These are phyloP conservation scores for Pedicia rivosa DNA, from an alignment of 2,888 invertebrate species.

Conservation along the genomic window DNA sequence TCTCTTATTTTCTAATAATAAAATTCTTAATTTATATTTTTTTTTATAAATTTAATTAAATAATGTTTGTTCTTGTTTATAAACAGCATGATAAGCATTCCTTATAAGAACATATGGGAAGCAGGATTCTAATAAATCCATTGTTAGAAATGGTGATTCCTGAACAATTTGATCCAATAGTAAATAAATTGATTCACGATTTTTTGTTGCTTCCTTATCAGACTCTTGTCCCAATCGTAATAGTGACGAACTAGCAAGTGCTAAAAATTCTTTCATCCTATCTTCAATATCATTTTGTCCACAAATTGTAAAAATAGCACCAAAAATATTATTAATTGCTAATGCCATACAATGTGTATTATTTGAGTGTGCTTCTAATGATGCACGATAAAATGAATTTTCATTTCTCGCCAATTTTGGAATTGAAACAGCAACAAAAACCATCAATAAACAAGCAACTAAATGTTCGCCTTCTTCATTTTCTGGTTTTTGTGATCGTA, in stretches of 20 bases:
- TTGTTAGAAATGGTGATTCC: conserved; percentile 94
- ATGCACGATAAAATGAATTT: conserved; percentile 73
- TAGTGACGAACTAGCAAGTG: conserved; percentile 87
- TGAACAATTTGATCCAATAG: conserved; percentile 94
- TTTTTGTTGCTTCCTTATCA: conserved; percentile 83
- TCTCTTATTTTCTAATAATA: too few species aligned
- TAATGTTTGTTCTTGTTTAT: conserved; percentile 63
- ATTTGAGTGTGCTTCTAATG: conserved; percentile 88
- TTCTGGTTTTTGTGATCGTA: conserved; percentile 78
- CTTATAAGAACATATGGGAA: conserved; percentile 97
- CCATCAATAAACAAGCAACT: conserved; percentile 90
- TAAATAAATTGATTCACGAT: conserved; percentile 93
- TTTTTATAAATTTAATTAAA: conserved; percentile 7
- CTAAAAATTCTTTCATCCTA: conserved; percentile 90
- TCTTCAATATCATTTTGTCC: conserved; percentile 94
- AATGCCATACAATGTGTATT: conserved; percentile 98
- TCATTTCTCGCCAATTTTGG: conserved; percentile 87
- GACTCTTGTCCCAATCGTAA: conserved; percentile 89
- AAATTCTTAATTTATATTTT: too few species aligned
- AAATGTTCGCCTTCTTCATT: conserved; percentile 85
- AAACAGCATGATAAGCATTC: conserved; percentile 94
- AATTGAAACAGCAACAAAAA: conserved; percentile 95
- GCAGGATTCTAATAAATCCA: conserved; percentile 97
- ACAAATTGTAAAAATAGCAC: conserved; percentile 90
- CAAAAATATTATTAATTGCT: conserved; percentile 90